These are phyloP conservation scores for Falco punctatus DNA, from an alignment of 2,113 vertebrate genomes.

Conservation along the genomic window DNA sequence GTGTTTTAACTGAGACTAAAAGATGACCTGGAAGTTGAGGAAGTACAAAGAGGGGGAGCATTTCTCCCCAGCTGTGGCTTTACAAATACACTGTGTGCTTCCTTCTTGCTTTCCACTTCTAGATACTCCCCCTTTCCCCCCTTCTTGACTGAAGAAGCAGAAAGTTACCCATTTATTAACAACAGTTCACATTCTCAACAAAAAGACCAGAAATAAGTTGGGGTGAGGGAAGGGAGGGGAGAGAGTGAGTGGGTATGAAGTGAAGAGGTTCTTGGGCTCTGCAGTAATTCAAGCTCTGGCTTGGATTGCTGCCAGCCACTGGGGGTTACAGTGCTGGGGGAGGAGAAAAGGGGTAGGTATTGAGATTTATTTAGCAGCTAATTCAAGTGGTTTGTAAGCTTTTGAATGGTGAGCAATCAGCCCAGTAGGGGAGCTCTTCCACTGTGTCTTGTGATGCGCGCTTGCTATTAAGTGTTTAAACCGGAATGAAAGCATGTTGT, in stretches of 20 bases:
- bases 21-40: not conserved
- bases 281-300: not conserved
- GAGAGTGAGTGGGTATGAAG: not conserved
- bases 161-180: not conserved
- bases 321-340: not conserved
- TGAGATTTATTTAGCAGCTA: slow-evolving; percentile 25
- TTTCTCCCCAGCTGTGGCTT: not conserved
- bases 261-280: not conserved
- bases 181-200: not conserved
- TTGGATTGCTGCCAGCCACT: not conserved
- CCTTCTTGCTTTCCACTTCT: not conserved
- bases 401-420: slow-evolving; percentile 46
- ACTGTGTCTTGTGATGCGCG: not conserved
- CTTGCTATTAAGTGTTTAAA: slow-evolving; percentile 42
- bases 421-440: slow-evolving; percentile 57
- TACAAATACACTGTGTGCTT: not conserved
- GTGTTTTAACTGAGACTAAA: not conserved
- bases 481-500: slow-evolving; percentile 51
- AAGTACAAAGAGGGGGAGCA: fast-evolving
- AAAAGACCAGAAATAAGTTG: not conserved
- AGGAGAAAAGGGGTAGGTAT: not conserved
- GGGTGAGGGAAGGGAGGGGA: not conserved
- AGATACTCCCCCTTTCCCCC: not conserved
- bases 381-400: slow-evolving; percentile 26
- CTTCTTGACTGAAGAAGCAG: not conserved